Evolutionary conservation across 2,888 invertebrate genomes (phyloP).

Genomic region (Hofmannophila pseudospretella): DNA sequence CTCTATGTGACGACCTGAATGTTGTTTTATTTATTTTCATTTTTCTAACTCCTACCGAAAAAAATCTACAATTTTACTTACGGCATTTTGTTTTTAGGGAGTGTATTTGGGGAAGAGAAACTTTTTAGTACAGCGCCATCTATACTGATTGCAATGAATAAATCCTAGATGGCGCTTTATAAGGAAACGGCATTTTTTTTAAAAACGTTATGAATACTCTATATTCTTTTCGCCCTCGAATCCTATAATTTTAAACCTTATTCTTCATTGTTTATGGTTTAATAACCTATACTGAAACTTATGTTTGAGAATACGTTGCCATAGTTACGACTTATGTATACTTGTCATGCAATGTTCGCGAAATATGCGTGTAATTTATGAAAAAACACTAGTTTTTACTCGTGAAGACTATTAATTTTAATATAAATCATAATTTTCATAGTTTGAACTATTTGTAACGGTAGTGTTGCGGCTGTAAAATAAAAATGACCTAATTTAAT

Average conservation of each 20-base stretch:
- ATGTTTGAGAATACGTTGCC: background rate
- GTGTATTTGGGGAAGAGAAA: too few relatives aligned
- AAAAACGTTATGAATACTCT: background rate
- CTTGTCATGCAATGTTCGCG: background rate
- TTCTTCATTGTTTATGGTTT: background rate
- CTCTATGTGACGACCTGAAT: slow-evolving; percentile 23
- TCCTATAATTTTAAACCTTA: background rate
- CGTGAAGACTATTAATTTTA: background rate
- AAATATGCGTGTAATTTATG: background rate
- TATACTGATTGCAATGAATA: background rate
- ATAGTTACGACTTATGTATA: background rate
- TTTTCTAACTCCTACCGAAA: background rate
- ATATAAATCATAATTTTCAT: background rate
- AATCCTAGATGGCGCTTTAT: background rate
- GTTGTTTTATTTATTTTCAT: slow-evolving; percentile 35
- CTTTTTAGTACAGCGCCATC: background rate
- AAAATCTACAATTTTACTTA: slow-evolving; percentile 11
- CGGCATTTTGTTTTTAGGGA: slow-evolving; percentile 15
- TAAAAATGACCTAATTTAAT: background rate
- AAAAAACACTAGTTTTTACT: background rate
- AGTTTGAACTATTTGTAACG: background rate
- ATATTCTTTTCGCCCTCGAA: background rate
- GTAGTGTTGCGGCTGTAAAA: background rate
- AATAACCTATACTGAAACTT: background rate
- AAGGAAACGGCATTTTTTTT: background rate